phyloP scores from a whole-genome alignment of 2,888 invertebrate species.

The Xylophagus ater region DNA sequence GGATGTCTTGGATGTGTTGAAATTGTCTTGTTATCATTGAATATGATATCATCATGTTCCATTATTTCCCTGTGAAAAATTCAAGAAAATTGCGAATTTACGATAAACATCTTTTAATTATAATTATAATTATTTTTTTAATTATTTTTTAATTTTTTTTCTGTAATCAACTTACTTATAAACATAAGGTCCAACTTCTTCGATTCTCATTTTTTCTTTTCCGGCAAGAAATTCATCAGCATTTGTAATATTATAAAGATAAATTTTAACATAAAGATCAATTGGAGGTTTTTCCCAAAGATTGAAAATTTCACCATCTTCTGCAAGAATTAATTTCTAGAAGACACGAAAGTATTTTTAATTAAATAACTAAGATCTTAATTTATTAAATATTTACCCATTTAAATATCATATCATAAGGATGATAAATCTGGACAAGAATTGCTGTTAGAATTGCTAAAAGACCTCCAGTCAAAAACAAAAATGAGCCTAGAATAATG shows the following conservation, averaged over 20 bases:
- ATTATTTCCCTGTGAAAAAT: slow-evolving; percentile 51
- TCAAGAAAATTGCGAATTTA: slow-evolving; percentile 9
- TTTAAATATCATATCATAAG: slow-evolving; percentile 63
- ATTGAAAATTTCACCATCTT: slow-evolving; percentile 73
- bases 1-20: slow-evolving; percentile 61
- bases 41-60: slow-evolving; percentile 56
- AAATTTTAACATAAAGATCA: slow-evolving; percentile 64
- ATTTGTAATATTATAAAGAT: slow-evolving; percentile 76
- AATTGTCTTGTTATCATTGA: slow-evolving; percentile 66
- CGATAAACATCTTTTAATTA: not conserved
- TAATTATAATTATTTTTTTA: not conserved
- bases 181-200: slow-evolving; percentile 77
- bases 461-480: slow-evolving; percentile 57
- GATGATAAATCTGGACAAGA: slow-evolving; percentile 53
- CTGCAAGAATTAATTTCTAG: slow-evolving; percentile 61
- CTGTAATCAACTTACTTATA: slow-evolving; percentile 57
- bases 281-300: slow-evolving; percentile 74
- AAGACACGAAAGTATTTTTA: slow-evolving; percentile 14
- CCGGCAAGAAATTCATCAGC: slow-evolving; percentile 65
- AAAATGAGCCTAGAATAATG: slow-evolving; percentile 63
- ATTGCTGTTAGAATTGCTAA: slow-evolving; percentile 54
- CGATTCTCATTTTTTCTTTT: slow-evolving; percentile 54
- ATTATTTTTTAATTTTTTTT: not conserved
- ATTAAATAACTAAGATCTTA: slow-evolving; percentile 1
- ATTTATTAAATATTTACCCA: slow-evolving; percentile 45